phyloP scores from a whole-genome alignment of 2,113 vertebrate genomes.

The Eulacestoma nigropectus region DNA sequence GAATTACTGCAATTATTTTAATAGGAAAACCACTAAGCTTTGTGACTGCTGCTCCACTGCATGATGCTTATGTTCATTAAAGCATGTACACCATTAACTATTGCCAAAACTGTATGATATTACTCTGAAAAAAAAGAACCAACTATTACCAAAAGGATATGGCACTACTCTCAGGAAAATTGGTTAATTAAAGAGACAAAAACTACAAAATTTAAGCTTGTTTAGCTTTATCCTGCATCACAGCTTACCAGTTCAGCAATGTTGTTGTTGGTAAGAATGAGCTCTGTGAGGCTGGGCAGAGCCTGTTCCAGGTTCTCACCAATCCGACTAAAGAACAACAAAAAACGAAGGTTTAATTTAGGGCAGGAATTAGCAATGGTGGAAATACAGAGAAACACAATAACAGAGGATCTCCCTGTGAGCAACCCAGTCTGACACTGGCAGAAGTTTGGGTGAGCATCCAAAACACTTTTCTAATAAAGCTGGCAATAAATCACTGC shows the following conservation, averaged over 20 bases:
- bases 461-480: not conserved
- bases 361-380: not conserved
- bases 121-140: not conserved
- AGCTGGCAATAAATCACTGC: not conserved
- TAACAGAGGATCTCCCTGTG: not conserved
- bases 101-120: not conserved
- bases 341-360: not conserved
- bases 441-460: not conserved
- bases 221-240: not conserved
- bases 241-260: conserved; percentile 91
- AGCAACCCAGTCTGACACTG: not conserved
- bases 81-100: not conserved
- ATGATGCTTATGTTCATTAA: not conserved
- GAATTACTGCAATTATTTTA: not conserved
- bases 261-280: conserved; percentile 95
- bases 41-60: not conserved
- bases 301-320: conserved; percentile 91
- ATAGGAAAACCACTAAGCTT: not conserved
- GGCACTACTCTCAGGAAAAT: not conserved
- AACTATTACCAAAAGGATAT: not conserved
- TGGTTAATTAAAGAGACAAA: not conserved
- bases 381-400: not conserved
- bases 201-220: not conserved
- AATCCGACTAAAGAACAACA: conserved; percentile 78
- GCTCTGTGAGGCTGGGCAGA: conserved; percentile 83